phyloP scores from a whole-genome alignment of 2,888 invertebrate genomes.

The Lasiommata megera region DNA sequence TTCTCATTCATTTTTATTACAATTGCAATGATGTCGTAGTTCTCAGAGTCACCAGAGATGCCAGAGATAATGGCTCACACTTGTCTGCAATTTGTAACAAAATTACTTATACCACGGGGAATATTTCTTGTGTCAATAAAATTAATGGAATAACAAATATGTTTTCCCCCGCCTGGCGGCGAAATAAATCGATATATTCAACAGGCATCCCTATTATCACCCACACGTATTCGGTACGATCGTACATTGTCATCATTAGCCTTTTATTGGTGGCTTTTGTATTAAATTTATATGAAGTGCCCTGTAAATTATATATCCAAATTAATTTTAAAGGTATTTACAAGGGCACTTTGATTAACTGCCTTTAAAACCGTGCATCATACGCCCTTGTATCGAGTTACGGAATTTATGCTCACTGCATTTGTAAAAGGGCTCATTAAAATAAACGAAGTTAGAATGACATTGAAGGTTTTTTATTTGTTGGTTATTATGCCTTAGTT shows the following conservation, averaged over 20 bases:
- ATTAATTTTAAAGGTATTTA: slow-evolving; percentile 18
- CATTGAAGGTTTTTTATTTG: not conserved
- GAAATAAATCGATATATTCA: not conserved
- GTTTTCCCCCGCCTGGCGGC: no score
- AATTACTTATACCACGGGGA: no score
- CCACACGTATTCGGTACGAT: slow-evolving; percentile 3
- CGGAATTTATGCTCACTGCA: not conserved
- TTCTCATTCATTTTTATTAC: no score
- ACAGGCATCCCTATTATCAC: not conserved
- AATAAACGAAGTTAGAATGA: not conserved
- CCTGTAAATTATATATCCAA: slow-evolving; percentile 22
- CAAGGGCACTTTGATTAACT: slow-evolving; percentile 10
- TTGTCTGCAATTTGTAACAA: no score
- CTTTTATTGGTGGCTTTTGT: slow-evolving; percentile 28
- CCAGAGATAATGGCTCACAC: no score
- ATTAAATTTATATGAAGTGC: slow-evolving; percentile 25
- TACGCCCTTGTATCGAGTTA: slow-evolving; percentile 6
- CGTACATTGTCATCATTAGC: slow-evolving; percentile 22
- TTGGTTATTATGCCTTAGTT: not conserved
- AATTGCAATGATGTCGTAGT: no score
- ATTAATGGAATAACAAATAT: no score
- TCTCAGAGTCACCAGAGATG: no score
- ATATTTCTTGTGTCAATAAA: no score
- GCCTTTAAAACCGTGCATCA: slow-evolving; percentile 1
- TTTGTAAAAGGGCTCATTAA: not conserved